A percentile compares a stretch with the other conserved stretches of the same genome.
Evolutionary conservation across 2,113 vertebrate genomes (phyloP).

Genomic region (Heptranchias perlo): DNA sequence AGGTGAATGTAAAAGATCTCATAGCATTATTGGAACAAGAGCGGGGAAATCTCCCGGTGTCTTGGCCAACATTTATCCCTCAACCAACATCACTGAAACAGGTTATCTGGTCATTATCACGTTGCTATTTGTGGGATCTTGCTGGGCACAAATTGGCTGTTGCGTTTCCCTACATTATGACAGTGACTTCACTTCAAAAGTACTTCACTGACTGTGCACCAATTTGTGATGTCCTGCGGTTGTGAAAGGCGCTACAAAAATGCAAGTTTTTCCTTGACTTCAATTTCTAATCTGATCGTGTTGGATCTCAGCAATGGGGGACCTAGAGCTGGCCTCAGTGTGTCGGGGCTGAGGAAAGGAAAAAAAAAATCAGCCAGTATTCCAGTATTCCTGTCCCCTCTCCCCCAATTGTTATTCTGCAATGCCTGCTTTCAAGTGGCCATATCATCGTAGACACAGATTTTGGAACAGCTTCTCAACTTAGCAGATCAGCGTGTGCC

Average conservation of each 20-base stretch:
- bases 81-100: neutral
- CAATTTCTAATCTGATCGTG: neutral
- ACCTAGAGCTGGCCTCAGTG: neutral
- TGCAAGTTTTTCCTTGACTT: neutral
- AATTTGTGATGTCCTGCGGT: neutral
- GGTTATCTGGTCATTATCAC: neutral
- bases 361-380: too few species aligned
- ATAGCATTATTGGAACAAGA: too few species aligned
- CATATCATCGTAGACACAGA: neutral
- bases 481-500: too few species aligned
- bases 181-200: neutral
- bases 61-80: neutral
- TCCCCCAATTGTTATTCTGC: neutral
- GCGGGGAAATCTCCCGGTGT: too few species aligned
- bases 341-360: too few species aligned
- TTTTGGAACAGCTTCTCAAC: neutral
- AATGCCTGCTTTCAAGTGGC: neutral
- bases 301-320: neutral
- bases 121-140: neutral
- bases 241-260: neutral
- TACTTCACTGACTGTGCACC: neutral
- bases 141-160: too few species aligned
- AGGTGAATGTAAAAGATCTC: neutral
- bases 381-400: too few species aligned
- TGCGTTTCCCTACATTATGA: neutral